Evolutionary conservation across 2,888 invertebrate species (phyloP).

Genomic region (Netelia inedita): DNA sequence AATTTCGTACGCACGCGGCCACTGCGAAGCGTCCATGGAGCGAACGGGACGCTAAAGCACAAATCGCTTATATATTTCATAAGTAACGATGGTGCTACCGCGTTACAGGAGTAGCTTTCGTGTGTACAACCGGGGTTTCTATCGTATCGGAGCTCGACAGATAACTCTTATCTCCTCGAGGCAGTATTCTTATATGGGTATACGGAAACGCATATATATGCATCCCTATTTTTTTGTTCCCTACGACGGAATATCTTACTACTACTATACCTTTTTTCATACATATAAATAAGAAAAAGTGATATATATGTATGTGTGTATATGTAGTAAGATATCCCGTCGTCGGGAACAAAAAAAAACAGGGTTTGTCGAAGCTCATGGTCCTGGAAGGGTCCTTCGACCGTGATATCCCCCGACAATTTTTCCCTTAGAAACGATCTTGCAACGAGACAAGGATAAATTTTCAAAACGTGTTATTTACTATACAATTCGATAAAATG

Average conservation of each 20-base stretch:
- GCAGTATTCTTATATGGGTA: constrained; percentile 81
- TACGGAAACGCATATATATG: constrained; percentile 44
- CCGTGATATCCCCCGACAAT: background rate
- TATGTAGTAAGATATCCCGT: background rate
- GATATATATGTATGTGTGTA: no score
- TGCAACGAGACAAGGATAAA: no score
- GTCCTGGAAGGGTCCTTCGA: constrained; percentile 14
- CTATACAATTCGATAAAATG: constrained; percentile 2
- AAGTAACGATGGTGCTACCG: background rate
- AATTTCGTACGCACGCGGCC: constrained; percentile 67
- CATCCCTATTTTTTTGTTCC: background rate
- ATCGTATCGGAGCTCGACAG: constrained; percentile 82
- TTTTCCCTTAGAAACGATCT: no score
- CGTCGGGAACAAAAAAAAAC: background rate
- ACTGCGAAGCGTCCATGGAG: constrained; percentile 40
- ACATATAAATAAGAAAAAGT: no score
- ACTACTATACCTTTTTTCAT: background rate
- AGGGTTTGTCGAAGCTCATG: constrained; percentile 1
- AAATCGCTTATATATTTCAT: constrained; percentile 14
- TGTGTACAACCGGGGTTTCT: constrained; percentile 77
- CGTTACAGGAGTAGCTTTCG: constrained; percentile 22
- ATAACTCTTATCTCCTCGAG: constrained; percentile 83
- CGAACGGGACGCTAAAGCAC: constrained; percentile 39
- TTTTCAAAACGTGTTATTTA: no score
- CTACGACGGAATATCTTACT: background rate